Evolutionary conservation across 2,113 vertebrate genomes (phyloP).

Genomic region (Callipepla californica): DNA sequence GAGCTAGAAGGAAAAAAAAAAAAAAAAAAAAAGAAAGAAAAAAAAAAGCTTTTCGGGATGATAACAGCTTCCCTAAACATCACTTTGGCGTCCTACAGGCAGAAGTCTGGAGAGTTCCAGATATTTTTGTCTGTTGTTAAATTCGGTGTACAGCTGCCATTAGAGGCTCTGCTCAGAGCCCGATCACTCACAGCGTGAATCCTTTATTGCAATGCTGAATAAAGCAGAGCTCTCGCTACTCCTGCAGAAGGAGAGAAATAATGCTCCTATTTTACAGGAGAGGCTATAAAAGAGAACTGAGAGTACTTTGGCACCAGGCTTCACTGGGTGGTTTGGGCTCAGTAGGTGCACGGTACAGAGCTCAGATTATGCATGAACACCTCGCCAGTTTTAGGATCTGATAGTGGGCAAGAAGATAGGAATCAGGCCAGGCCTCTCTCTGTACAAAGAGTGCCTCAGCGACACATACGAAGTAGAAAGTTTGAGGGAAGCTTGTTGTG

Average conservation of each 20-base stretch:
- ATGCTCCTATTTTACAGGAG: background rate
- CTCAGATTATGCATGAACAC: background rate
- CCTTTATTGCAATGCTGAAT: background rate
- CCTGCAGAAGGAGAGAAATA: background rate
- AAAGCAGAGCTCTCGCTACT: constrained; percentile 6
- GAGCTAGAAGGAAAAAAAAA: background rate
- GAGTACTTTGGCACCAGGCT: background rate
- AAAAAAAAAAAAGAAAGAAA: background rate
- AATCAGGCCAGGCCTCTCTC: background rate
- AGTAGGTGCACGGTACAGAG: background rate
- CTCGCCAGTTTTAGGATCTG: background rate
- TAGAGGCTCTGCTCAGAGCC: background rate
- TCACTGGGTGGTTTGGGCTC: background rate
- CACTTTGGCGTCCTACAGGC: constrained; percentile 32
- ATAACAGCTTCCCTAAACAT: constrained; percentile 1
- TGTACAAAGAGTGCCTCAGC: background rate
- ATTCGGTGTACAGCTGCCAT: constrained; percentile 42
- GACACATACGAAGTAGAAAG: background rate
- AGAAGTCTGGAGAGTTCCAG: constrained; percentile 55
- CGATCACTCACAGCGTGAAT: constrained; percentile 35
- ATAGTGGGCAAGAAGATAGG: fast-evolving
- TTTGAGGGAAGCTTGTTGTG: background rate
- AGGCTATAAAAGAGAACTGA: constrained; percentile 25
- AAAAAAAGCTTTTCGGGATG: constrained; percentile 2
- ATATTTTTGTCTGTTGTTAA: constrained; percentile 55